phyloP scores from a whole-genome alignment of 2,888 invertebrate species.

The Tetrapedia diversipes region DNA sequence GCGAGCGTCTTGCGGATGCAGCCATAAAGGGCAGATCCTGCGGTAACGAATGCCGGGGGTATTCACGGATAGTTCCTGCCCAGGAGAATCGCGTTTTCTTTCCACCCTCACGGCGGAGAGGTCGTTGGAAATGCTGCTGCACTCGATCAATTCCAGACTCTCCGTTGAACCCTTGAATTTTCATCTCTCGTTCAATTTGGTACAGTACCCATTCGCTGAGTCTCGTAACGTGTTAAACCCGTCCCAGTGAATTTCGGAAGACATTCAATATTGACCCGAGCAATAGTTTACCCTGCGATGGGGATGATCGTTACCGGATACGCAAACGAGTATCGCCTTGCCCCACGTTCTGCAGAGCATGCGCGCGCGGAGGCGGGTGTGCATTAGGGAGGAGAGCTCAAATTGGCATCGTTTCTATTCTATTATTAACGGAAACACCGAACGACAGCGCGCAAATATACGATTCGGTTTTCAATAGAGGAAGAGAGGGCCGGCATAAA shows the following conservation, averaged over 20 bases:
- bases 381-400: conserved; percentile 50
- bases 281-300: conserved; percentile 54
- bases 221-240: conserved; percentile 6
- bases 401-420: conserved; percentile 64
- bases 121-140: no score
- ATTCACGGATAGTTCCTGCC: conserved; percentile 12
- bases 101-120: no score
- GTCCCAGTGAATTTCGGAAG: conserved; percentile 45
- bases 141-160: no score
- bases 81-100: conserved; percentile 11
- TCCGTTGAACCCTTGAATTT: neutral
- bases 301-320: conserved; percentile 25
- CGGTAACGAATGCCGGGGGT: conserved; percentile 3
- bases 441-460: conserved; percentile 54
- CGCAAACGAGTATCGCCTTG: conserved; percentile 35
- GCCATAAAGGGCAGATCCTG: neutral
- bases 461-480: conserved; percentile 34
- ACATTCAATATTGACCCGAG: conserved; percentile 54
- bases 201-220: no score
- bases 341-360: no score
- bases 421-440: conserved; percentile 59
- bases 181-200: neutral
- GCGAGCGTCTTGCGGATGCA: conserved; percentile 11
- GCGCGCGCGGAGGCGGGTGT: conserved; percentile 11
- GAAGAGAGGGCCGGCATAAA: conserved; percentile 28